Percentiles rank a stretch among this genome's conserved stretches.
phyloP scores from a whole-genome alignment of 2,888 invertebrate species.

The Lasiommata megera region DNA sequence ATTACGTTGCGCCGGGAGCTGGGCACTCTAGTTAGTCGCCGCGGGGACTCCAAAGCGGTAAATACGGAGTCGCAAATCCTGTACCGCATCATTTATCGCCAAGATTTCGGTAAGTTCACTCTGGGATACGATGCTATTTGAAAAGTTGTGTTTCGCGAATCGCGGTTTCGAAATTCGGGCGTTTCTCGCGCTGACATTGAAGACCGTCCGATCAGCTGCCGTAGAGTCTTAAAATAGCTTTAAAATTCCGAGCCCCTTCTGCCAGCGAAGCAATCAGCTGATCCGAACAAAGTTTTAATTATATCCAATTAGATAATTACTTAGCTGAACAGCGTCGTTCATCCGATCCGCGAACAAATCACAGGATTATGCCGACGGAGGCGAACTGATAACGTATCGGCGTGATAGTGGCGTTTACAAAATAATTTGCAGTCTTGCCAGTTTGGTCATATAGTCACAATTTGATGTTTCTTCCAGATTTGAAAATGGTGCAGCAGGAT shows the following conservation, averaged over 20 bases:
- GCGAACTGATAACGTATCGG: constrained; percentile 54
- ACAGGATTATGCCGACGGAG: constrained; percentile 47
- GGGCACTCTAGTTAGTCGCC: constrained; percentile 72
- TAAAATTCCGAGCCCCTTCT: constrained; percentile 76
- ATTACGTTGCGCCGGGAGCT: constrained; percentile 73
- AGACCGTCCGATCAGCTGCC: constrained; percentile 71
- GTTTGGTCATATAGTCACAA: constrained; percentile 53
- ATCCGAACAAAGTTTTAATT: constrained; percentile 68
- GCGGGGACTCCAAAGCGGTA: constrained; percentile 78
- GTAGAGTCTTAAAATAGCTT: constrained; percentile 77
- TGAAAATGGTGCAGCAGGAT: constrained; percentile 82
- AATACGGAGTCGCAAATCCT: constrained; percentile 79
- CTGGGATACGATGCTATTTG: constrained; percentile 18
- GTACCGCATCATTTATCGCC: constrained; percentile 76
- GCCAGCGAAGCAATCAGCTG: constrained; percentile 77
- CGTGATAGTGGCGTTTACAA: constrained; percentile 41
- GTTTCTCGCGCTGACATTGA: constrained; percentile 67
- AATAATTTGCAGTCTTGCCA: constrained; percentile 48
- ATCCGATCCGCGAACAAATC: constrained; percentile 48
- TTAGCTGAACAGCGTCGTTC: constrained; percentile 50
- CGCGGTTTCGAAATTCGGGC: constrained; percentile 33
- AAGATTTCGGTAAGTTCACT: constrained; percentile 73
- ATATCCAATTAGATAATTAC: constrained; percentile 67
- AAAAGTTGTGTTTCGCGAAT: constrained; percentile 27
- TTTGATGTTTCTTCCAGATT: constrained; percentile 63